Evolutionary conservation across 2,797 vertebrate genomes (phyloP).

Genomic region (Pelobates cultripes): DNA sequence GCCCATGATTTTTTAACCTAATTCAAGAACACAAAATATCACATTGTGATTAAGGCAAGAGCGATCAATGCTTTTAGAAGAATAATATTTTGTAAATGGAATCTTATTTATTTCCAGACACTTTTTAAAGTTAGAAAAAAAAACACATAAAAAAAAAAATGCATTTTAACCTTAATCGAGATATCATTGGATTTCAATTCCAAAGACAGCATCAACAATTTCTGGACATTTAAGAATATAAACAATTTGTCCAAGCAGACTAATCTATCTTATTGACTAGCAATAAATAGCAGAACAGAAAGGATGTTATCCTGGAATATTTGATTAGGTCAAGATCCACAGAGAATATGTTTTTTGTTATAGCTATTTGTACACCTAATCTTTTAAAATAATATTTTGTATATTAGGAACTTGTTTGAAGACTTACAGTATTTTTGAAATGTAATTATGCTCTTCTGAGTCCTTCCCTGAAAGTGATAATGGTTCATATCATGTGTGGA

Average conservation of each 20-base stretch:
- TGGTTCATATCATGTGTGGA: background rate
- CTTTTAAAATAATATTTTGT: conserved; percentile 10
- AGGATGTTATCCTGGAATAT: conserved; percentile 1
- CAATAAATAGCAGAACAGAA: background rate
- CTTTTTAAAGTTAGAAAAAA: no score
- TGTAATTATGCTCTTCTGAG: background rate
- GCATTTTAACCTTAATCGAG: no score
- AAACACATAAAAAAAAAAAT: no score
- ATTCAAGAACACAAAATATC: no score
- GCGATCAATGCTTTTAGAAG: no score
- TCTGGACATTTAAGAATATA: conserved; percentile 8
- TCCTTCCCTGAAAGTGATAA: background rate
- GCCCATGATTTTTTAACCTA: no score
- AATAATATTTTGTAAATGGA: no score
- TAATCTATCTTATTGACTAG: conserved; percentile 18
- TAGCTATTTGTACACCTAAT: conserved; percentile 8
- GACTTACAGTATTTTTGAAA: background rate
- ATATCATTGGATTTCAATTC: background rate
- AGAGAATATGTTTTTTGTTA: conserved; percentile 13
- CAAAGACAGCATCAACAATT: background rate
- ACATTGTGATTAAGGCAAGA: no score
- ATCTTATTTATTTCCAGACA: no score
- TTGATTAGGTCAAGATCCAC: background rate
- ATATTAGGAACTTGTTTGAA: background rate
- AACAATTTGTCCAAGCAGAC: background rate